Conservation (phyloP, 2,888 invertebrate genomes). For the Dryococelus australis region DNA sequence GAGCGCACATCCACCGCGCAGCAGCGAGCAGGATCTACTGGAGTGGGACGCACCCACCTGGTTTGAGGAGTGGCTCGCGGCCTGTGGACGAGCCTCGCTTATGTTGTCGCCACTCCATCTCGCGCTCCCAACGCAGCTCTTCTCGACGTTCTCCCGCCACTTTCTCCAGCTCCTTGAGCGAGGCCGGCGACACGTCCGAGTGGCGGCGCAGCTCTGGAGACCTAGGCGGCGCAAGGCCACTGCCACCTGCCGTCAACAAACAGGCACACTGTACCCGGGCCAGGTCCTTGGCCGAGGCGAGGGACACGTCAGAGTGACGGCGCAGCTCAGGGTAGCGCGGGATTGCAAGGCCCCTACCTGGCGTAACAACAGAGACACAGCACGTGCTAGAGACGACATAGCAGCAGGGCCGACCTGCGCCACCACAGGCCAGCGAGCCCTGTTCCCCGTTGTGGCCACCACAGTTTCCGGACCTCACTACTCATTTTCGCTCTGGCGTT, state of each 20-base stretch:
- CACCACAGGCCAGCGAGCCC: not conserved
- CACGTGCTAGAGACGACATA: not conserved
- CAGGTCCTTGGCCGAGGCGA: slow-evolving; percentile 85
- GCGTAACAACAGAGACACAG: slow-evolving; percentile 60
- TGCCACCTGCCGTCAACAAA: slow-evolving; percentile 38
- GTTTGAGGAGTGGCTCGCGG: slow-evolving; percentile 9
- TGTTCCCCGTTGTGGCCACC: not conserved
- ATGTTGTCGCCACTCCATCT: slow-evolving; percentile 60
- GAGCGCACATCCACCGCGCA: too few species aligned
- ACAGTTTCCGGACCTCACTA: too few species aligned
- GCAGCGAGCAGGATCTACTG: too few species aligned
- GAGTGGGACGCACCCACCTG: not conserved
- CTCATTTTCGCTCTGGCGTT: too few species aligned
- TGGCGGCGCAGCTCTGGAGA: slow-evolving; percentile 83
- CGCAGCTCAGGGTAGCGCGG: slow-evolving; percentile 84
- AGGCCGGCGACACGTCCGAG: slow-evolving; percentile 87
- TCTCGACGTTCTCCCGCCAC: slow-evolving; percentile 62
- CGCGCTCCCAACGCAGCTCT: slow-evolving; percentile 55
- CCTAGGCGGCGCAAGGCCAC: slow-evolving; percentile 80
- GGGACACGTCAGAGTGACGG: slow-evolving; percentile 88
- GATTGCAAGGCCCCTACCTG: slow-evolving; percentile 73
- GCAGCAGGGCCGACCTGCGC: not conserved
- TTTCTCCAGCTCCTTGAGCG: slow-evolving; percentile 88
- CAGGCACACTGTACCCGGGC: slow-evolving; percentile 25
- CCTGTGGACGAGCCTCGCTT: not conserved